Evolutionary conservation across 2,888 invertebrate species (phyloP), one percentile per base, ranked within the genome.

Genomic region (Lamproptera curius): DNA sequence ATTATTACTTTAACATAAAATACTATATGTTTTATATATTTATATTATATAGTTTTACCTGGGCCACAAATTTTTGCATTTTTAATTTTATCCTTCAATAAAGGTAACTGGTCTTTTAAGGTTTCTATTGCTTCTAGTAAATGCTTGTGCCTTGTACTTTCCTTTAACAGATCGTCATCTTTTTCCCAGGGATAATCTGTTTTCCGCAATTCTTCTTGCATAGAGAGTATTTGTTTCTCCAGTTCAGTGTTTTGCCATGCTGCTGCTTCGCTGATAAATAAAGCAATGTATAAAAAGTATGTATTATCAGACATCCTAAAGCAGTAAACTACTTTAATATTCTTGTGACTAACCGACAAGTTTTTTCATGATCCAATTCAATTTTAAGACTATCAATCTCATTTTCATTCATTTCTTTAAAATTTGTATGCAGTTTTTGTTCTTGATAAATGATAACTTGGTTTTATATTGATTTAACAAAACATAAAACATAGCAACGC

Each of bases 311-410:
- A 20, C n/a, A n/a, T n/a, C n/a, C n/a, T n/a, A n/a, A n/a, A n/a
- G n/a, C n/a, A 10, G 23, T 23, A 15, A 16, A 10, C 10, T 28
- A 15, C 15, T 1, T 40, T 10, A 10, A 28, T 16, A 38, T 15
- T 28, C 15, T 16, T 1, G 9, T 11, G 31, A 31, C 31, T 14
- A 34, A 87, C 88, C 88, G 78, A 69, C 76, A 80, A 48, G 74
- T 71, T 60, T 80, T 88, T 67, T 88, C 88, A 54, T 85, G 83
- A 48, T 88, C 88, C 56, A 86, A 63, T 69, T 88, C 88, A 51
- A 60, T 73, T 73, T 77, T 88, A 51, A 88, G 67, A 55, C 57
- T 65, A 38, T 88, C 88, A 48, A 88, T 77, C 73, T 88, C 88
- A 65, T 65, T 77, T 50, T 88, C 87, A 57, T 75, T 77, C 81